Evolutionary conservation across 1,140 invertebrate species (phyloP).

Genomic region (Nylanderia fulva): DNA sequence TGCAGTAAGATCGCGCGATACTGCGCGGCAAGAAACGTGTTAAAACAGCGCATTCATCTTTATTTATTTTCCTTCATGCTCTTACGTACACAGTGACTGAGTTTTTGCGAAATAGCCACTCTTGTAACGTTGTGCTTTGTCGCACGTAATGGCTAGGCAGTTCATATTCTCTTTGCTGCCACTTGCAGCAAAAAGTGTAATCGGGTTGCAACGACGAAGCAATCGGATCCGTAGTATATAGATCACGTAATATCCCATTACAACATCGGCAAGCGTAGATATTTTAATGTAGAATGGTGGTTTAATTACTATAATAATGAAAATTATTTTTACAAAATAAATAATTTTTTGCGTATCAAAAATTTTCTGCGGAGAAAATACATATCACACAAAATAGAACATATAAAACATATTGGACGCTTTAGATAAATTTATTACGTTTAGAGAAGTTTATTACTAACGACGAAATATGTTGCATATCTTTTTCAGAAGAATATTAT

Average conservation of each 20-base stretch:
- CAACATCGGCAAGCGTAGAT: not conserved
- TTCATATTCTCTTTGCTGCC: constrained; percentile 25
- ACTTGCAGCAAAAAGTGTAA: constrained; percentile 43
- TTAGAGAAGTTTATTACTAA: not conserved
- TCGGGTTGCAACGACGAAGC: constrained; percentile 14
- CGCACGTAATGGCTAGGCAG: constrained; percentile 36
- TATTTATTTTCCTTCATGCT: constrained; percentile 30
- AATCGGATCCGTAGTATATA: constrained; percentile 27
- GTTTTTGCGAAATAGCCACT: constrained; percentile 38
- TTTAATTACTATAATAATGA: constrained; percentile 1
- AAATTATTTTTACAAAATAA: constrained; percentile 3
- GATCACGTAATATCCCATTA: constrained; percentile 9
- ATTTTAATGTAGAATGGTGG: constrained; percentile 5
- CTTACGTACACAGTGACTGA: constrained; percentile 38
- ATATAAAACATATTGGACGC: not conserved
- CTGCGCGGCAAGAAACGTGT: constrained; percentile 30
- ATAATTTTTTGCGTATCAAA: not conserved
- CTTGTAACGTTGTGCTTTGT: constrained; percentile 49
- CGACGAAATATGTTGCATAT: not conserved
- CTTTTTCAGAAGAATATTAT: not conserved
- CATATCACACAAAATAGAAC: not conserved
- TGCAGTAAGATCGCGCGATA: not conserved
- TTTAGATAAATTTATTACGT: not conserved
- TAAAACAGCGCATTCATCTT: constrained; percentile 40
- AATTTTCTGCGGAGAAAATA: not conserved